Base-by-base conservation (phyloP, 2,888 invertebrate genomes). In the Clanis bilineata region DNA sequence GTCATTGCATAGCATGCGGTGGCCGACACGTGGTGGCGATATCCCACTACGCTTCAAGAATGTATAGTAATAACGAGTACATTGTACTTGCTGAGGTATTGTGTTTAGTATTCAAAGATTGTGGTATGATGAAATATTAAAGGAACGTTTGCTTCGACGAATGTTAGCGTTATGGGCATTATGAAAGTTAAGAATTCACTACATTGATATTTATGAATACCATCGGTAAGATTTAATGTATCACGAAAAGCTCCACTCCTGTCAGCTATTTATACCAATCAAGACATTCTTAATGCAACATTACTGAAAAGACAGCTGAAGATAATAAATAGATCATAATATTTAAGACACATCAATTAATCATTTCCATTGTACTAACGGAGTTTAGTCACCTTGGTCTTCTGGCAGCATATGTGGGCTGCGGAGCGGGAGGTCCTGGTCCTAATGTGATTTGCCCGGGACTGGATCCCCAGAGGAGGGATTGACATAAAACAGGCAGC, bases 1-100 rank as follows among this genome's bases (percentile, higher is more conserved):
- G 58, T 58, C 38, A 58, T 51, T 39, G 25, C 25, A 64, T 63
- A 75, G 60, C 59, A 38, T 44, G 56, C 60, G 62, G 59, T 64
- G 60, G 59, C 59, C 47, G 66, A 69, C 77, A 79, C 79, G 81
- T 80, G 81, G 70, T 68, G 63, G 47, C 68, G 69, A 64, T 65
- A 61, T 59, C 56, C 58, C 58, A 59, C 63, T 66, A 67, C 47
- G 51, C 39, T 73, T 72, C 70, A 73, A 71, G 18, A 64, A 65
- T 66, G 70, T 59, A 69, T 71, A 59, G 39, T 55, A 66, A 64
- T 67, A 51, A 51, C 28, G 28, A 51, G 67, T 69, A 68, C 66
- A 62, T 64, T 63, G 70, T 65, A 63, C 62, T 64, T 61, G 64
- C 60, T 60, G 61, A 59, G 41, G 57, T 60, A 65, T 67, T 74